These are phyloP conservation scores for Charadrius vociferus DNA, from an alignment of 2,113 vertebrate genomes.

Conservation along the genomic window DNA sequence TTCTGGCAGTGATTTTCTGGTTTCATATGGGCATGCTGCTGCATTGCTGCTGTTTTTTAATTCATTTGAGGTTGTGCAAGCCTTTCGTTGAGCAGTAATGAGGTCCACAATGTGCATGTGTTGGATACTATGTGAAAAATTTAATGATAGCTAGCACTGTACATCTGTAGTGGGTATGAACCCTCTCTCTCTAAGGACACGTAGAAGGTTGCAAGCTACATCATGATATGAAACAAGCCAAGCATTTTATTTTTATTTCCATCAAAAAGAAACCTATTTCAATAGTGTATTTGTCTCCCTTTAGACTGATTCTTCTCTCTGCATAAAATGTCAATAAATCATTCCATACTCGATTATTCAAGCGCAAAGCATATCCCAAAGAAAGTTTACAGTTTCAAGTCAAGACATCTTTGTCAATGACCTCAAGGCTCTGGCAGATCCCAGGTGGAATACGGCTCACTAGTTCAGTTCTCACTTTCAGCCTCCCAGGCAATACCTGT, in stretches of 20 bases:
- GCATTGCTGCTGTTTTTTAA: background rate
- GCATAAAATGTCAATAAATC: constrained; percentile 44
- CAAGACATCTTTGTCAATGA: constrained; percentile 42
- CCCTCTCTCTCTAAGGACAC: background rate
- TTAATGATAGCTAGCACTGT: background rate
- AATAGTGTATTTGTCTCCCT: background rate
- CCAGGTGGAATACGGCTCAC: constrained; percentile 28
- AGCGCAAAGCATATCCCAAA: background rate
- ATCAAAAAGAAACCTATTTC: constrained; percentile 8
- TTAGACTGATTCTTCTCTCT: background rate
- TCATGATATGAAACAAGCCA: background rate
- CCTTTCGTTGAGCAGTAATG: background rate
- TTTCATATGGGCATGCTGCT: background rate
- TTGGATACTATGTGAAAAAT: background rate
- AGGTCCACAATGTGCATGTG: background rate
- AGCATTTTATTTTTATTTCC: background rate
- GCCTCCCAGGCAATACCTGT: constrained; percentile 27
- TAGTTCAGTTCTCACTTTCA: constrained; percentile 20
- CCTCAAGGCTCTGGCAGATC: constrained; percentile 9
- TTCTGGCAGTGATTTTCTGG: background rate
- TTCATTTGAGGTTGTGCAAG: background rate
- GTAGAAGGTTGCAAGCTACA: background rate
- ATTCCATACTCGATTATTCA: background rate
- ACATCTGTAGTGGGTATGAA: background rate
- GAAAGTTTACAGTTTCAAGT: constrained; percentile 48